Percentiles rank a stretch among this genome's conserved stretches.
Evolutionary conservation across 2,888 invertebrate genomes (phyloP).

Genomic region (Andricus curvator): DNA sequence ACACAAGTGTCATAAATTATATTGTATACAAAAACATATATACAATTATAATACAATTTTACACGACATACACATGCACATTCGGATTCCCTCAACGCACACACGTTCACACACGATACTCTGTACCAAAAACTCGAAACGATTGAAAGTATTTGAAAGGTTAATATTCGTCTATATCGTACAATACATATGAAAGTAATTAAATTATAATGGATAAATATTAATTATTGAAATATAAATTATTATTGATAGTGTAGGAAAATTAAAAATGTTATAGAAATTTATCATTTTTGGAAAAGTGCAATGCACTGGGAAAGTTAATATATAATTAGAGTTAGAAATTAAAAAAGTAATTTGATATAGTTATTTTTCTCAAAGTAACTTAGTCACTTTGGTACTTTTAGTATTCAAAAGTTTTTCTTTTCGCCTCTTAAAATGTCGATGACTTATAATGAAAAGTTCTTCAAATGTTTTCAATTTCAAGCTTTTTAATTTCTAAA

Average conservation of each 20-base stretch:
- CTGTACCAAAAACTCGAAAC: constrained; percentile 53
- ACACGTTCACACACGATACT: constrained; percentile 40
- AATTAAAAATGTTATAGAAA: not conserved
- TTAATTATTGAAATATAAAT: constrained; percentile 1
- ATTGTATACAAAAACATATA: not conserved
- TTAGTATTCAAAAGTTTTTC: too few species aligned
- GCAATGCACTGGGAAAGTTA: not conserved
- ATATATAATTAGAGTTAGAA: not conserved
- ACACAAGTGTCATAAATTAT: not conserved
- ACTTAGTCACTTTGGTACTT: too few species aligned
- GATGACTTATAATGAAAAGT: too few species aligned
- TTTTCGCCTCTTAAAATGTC: too few species aligned
- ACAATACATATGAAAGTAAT: constrained; percentile 34
- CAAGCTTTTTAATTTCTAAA: too few species aligned
- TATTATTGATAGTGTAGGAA: not conserved
- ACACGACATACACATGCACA: not conserved
- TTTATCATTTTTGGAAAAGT: not conserved
- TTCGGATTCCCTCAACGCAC: constrained; percentile 21
- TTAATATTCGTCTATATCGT: constrained; percentile 38
- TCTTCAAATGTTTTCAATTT: too few species aligned
- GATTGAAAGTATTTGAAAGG: constrained; percentile 73
- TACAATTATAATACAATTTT: not conserved
- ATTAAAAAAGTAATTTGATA: not conserved
- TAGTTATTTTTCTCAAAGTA: too few species aligned
- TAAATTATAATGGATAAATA: constrained; percentile 13